phyloP scores from a whole-genome alignment of 2,797 vertebrate species.

The Okamejei kenojei region DNA sequence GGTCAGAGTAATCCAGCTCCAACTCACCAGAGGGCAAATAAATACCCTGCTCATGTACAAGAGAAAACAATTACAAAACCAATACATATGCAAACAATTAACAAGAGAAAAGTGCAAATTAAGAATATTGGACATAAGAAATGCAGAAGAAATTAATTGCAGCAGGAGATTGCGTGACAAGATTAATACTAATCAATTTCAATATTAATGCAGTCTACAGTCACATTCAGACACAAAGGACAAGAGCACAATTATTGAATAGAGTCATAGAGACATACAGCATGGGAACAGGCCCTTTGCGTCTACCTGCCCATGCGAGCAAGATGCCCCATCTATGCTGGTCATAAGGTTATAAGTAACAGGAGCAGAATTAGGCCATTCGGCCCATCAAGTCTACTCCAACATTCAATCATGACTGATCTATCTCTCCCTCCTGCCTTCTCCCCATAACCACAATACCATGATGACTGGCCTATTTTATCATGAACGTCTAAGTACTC shows the following conservation, averaged over 20 bases:
- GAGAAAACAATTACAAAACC: neutral
- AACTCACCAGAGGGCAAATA: neutral
- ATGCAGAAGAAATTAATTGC: neutral
- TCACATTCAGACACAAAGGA: neutral
- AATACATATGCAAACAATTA: neutral
- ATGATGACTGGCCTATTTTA: too few relatives aligned
- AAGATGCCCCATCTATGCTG: too few relatives aligned
- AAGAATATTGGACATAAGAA: neutral
- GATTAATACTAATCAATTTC: neutral
- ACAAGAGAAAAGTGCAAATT: neutral
- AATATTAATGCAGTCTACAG: neutral
- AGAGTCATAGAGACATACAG: too few relatives aligned
- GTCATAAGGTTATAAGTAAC: too few relatives aligned
- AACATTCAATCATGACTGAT: too few relatives aligned
- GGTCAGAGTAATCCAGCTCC: neutral
- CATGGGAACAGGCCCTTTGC: too few relatives aligned
- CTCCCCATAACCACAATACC: too few relatives aligned
- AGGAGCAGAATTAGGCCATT: too few relatives aligned
- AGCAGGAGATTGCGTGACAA: neutral
- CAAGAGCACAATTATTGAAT: neutral
- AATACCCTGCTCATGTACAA: neutral
- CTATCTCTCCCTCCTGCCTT: too few relatives aligned
- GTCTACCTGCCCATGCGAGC: too few relatives aligned
- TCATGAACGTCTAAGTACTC: too few relatives aligned
- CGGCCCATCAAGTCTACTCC: too few relatives aligned